Evolutionary conservation across 2,888 invertebrate genomes (phyloP).

Genomic region (Eilema griseolum): DNA sequence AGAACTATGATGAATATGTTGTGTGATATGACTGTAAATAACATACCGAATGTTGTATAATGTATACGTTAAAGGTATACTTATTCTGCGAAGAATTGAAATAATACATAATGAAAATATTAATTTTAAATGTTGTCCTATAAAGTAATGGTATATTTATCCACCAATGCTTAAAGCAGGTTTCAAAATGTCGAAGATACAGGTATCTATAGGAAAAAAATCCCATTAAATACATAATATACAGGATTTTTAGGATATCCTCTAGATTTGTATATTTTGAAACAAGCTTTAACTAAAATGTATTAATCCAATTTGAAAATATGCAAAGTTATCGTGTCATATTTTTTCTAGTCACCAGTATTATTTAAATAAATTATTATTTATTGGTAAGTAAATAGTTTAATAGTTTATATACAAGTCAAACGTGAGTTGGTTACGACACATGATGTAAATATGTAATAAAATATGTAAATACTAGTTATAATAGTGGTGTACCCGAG

Average conservation of each 20-base stretch:
- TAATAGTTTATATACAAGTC: constrained; percentile 41
- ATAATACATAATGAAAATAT: constrained; percentile 27
- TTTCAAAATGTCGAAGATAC: not conserved
- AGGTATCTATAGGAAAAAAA: not conserved
- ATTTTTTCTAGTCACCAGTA: constrained; percentile 51
- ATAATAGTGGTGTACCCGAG: constrained; percentile 75
- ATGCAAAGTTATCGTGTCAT: constrained; percentile 38
- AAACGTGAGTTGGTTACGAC: constrained; percentile 52
- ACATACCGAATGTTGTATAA: constrained; percentile 66
- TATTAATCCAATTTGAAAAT: constrained; percentile 45
- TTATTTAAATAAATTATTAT: constrained; percentile 42
- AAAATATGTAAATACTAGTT: constrained; percentile 72
- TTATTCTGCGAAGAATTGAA: constrained; percentile 48
- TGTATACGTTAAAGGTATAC: constrained; percentile 76
- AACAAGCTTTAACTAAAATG: constrained; percentile 28
- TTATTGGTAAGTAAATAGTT: constrained; percentile 42
- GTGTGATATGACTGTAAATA: constrained; percentile 79
- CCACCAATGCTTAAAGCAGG: constrained; percentile 37
- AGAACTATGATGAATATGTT: constrained; percentile 57
- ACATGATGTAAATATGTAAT: constrained; percentile 68
- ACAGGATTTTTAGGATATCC: not conserved
- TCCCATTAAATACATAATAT: not conserved
- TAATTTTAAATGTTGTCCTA: constrained; percentile 52
- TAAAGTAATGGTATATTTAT: constrained; percentile 45
- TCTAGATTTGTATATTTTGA: not conserved